Percentiles rank a stretch among this genome's conserved stretches.
Conservation (phyloP, 2,888 invertebrate species). For the Lithodes maja region DNA sequence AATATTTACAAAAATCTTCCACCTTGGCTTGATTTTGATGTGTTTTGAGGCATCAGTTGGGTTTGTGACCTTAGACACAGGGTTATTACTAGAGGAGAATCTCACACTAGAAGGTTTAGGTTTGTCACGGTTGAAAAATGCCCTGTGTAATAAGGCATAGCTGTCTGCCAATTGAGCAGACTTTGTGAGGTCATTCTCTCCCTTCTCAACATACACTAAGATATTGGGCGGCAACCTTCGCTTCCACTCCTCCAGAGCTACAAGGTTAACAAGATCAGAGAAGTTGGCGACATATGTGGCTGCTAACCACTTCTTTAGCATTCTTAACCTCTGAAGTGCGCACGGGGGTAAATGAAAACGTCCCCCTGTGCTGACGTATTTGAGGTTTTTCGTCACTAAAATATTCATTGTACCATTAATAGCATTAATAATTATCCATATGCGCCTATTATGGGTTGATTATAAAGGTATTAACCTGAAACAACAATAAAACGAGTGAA, state of each 20-base stretch:
- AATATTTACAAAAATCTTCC: neutral
- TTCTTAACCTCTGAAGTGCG: too few relatives aligned
- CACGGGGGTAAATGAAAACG: too few relatives aligned
- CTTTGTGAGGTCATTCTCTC: conserved; percentile 1
- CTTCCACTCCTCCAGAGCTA: conserved; percentile 6
- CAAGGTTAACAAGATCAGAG: neutral
- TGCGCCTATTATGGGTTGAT: too few relatives aligned
- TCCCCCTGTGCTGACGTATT: too few relatives aligned
- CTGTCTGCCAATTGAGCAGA: neutral
- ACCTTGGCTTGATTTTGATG: neutral
- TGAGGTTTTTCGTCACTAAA: too few relatives aligned
- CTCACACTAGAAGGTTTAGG: neutral
- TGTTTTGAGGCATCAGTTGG: neutral
- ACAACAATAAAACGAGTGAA: too few relatives aligned
- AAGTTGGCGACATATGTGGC: neutral
- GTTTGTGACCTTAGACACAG: neutral
- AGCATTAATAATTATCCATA: too few relatives aligned
- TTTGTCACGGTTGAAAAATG: neutral
- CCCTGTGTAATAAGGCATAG: neutral
- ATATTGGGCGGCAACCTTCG: neutral
- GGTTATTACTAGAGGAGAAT: neutral
- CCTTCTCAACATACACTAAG: conserved; percentile 17
- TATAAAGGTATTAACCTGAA: too few relatives aligned
- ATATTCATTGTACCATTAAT: too few relatives aligned
- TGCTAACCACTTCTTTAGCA: neutral